These are phyloP conservation scores for Carassius gibelio DNA, from an alignment of 2,113 vertebrate genomes.

Conservation along the genomic window DNA sequence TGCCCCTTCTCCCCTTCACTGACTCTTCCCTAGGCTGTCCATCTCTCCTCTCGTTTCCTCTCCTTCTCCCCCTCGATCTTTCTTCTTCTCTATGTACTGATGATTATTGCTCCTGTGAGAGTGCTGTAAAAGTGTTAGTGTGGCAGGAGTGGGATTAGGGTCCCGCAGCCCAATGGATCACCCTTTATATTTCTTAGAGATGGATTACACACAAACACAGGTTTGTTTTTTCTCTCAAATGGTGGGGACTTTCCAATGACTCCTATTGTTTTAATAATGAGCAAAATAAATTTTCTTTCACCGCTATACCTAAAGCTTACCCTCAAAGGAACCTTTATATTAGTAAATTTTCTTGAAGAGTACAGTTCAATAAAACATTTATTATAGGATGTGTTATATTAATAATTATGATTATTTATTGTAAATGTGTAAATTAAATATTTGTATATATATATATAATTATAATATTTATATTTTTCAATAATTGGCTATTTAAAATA, in stretches of 20 bases:
- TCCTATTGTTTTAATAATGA: conserved; percentile 2
- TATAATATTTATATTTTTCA: too few relatives aligned
- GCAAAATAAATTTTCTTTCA: not conserved
- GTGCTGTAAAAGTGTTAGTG: conserved; percentile 20
- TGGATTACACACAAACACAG: conserved; percentile 12
- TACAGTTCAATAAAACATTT: too few relatives aligned
- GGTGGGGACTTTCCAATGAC: not conserved
- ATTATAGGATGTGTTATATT: too few relatives aligned
- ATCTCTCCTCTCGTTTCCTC: not conserved
- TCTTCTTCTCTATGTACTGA: conserved; percentile 20
- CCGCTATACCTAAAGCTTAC: too few relatives aligned
- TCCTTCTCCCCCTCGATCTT: not conserved
- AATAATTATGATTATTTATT: too few relatives aligned
- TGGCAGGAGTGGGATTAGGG: conserved; percentile 17
- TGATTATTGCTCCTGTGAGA: conserved; percentile 30
- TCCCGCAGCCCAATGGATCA: not conserved
- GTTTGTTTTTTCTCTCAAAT: too few relatives aligned
- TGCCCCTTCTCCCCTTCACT: not conserved
- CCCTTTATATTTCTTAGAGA: conserved; percentile 11
- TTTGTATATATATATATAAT: too few relatives aligned
- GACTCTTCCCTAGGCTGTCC: conserved; percentile 2
- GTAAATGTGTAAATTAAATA: too few relatives aligned
- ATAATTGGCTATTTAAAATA: too few relatives aligned
- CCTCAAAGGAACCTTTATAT: too few relatives aligned
- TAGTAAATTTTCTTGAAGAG: too few relatives aligned